Evolutionary conservation across 2,797 vertebrate species (phyloP), one percentile per base, ranked within the genome.

Genomic region (Hoplostethus atlanticus): DNA sequence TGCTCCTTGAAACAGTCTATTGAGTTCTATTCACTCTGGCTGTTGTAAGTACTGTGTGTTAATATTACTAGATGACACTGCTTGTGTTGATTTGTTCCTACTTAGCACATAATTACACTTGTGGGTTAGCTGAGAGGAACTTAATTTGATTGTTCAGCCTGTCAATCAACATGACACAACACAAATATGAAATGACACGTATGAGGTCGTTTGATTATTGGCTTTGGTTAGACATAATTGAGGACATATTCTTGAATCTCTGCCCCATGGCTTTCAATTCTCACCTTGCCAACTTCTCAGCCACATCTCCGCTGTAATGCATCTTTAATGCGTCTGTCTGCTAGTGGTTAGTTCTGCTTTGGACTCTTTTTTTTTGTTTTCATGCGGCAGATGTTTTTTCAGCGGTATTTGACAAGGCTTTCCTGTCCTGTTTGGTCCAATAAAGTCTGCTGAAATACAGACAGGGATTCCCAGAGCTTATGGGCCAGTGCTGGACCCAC

Each of bases 361-460:
- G 42, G 63, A 52, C 63, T 42, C 47, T 28, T 28, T 28, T 36
- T 28, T 77, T 77, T 87, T 81, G 75, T 74, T 88, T 84, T 82
- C 67, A 60, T 71, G 72, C 50, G 7, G 79, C 82, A 89, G 89
- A 89, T 73, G 79, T 79, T 74, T 71, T 87, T 91, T 52, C 68
- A 62, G 48, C 38, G 89, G 82, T 87, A 54, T 94, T 91, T 79
- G 79, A 94, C 87, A 67, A 87, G 90, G 87, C 90, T 95, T 93
- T 95, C 94, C 94, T 93, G 94, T 94, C 93, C 88, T 95, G 96
- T 96, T 95, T 89, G 87, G 84, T 96, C 93, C 94, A 96, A 96
- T 97, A 94, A 96, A 95, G 93, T 93, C 91, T 66, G 55, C 71
- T 79, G 64, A 82, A 82, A 91, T 64, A 83, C 93, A 95, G 94